Evolutionary conservation across 64 coral and sea anemone species (phyloP).

Genomic region (Orbicella faveolata): DNA sequence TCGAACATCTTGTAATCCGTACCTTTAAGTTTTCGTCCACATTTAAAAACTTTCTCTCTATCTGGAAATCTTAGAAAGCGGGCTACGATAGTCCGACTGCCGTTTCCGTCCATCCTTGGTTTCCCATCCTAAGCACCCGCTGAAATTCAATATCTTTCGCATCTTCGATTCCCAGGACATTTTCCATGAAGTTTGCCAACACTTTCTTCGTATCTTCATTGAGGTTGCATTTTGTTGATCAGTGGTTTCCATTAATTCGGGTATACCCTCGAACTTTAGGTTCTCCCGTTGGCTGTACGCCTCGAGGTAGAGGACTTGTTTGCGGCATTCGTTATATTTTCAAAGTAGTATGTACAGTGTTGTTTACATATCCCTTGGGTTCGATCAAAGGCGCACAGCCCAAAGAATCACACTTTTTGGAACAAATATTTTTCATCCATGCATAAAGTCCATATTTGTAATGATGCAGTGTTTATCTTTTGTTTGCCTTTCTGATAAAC

Average conservation of each 20-base stretch:
- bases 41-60: neutral
- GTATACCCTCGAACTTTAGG: neutral
- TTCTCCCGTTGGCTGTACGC: neutral
- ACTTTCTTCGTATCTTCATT: neutral
- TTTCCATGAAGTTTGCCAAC: neutral
- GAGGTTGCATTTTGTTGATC: neutral
- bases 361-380: no score
- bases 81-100: neutral
- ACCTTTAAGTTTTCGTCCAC: neutral
- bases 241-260: neutral
- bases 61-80: no score
- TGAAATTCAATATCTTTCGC: neutral
- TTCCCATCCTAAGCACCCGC: neutral
- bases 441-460: no score
- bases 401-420: no score
- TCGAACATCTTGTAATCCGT: constrained; percentile 7
- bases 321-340: neutral
- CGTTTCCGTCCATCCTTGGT: neutral
- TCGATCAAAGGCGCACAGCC: no score
- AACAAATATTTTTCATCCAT: no score
- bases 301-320: neutral
- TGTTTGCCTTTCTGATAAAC: no score
- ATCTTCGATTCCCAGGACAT: neutral
- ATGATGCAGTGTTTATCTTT: no score
- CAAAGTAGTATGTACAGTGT: no score